Evolutionary conservation across 1,140 invertebrate genomes (phyloP).

Genomic region (Eriosoma lanigerum): DNA sequence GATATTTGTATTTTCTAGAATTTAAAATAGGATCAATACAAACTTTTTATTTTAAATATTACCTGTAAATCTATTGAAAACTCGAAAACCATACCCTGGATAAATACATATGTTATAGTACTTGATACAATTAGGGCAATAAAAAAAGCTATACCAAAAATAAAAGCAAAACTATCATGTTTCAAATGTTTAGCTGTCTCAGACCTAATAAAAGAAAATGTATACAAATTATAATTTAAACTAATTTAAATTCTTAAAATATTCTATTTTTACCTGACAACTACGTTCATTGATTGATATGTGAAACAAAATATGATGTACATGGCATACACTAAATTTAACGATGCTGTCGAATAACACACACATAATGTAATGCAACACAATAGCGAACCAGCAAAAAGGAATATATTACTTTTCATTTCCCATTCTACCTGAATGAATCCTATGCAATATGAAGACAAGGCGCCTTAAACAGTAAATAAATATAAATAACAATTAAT

Average conservation of each 20-base stretch:
- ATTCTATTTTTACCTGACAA: neutral
- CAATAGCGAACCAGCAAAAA: neutral
- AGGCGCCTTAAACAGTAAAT: neutral
- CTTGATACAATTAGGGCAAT: conserved; percentile 3
- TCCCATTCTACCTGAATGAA: conserved; percentile 14
- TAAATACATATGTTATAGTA: neutral
- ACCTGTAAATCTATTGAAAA: neutral
- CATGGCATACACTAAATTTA: conserved; percentile 29
- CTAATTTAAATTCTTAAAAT: no score
- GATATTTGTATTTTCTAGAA: no score
- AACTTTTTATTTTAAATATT: no score
- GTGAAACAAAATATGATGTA: neutral
- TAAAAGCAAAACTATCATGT: conserved; percentile 34
- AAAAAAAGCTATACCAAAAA: conserved; percentile 13
- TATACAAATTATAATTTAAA: neutral
- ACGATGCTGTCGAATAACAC: neutral
- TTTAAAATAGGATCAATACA: no score
- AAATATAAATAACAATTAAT: no score
- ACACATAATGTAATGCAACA: neutral
- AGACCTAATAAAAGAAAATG: neutral
- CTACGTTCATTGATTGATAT: conserved; percentile 1
- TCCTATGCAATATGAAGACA: conserved; percentile 7
- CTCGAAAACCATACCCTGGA: neutral
- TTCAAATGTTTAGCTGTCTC: conserved; percentile 34
- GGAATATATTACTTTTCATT: neutral